phyloP scores from a whole-genome alignment of 2,113 vertebrate species.

The Cavia aperea region DNA sequence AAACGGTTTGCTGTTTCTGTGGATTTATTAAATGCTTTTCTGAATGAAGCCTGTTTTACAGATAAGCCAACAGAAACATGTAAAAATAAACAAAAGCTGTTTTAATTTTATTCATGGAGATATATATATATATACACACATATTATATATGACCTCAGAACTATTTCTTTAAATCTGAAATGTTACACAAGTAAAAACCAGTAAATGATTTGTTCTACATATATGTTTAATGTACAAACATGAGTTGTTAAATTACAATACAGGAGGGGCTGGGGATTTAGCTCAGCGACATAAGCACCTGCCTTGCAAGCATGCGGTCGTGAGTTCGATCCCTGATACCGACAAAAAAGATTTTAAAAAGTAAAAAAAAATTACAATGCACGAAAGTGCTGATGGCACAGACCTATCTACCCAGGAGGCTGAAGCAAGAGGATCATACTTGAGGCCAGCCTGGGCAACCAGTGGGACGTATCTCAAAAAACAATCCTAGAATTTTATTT shows the following conservation, averaged over 20 bases:
- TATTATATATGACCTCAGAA: neutral
- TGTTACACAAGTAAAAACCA: neutral
- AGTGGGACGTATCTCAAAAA: neutral
- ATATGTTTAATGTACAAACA: slow-evolving; percentile 19
- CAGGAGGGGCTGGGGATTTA: neutral
- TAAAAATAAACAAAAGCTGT: neutral
- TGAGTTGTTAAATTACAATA: slow-evolving; percentile 14
- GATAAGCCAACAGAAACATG: neutral
- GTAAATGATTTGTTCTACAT: neutral
- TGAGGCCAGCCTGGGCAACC: neutral
- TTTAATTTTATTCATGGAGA: slow-evolving; percentile 10
- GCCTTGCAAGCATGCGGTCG: too few relatives aligned
- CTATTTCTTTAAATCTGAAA: slow-evolving; percentile 14
- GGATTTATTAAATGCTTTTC: neutral
- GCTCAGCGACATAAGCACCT: too few relatives aligned
- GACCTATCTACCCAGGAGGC: neutral
- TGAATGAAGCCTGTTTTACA: neutral
- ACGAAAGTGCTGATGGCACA: neutral
- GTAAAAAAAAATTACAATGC: neutral
- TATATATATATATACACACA: slow-evolving; percentile 16
- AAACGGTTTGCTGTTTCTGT: neutral
- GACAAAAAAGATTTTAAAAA: too few relatives aligned
- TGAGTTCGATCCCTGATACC: too few relatives aligned
- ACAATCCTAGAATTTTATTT: neutral
- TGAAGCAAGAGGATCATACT: neutral